Evolutionary conservation across 2,113 vertebrate genomes (phyloP).

Genomic region (Rhombomys opimus): DNA sequence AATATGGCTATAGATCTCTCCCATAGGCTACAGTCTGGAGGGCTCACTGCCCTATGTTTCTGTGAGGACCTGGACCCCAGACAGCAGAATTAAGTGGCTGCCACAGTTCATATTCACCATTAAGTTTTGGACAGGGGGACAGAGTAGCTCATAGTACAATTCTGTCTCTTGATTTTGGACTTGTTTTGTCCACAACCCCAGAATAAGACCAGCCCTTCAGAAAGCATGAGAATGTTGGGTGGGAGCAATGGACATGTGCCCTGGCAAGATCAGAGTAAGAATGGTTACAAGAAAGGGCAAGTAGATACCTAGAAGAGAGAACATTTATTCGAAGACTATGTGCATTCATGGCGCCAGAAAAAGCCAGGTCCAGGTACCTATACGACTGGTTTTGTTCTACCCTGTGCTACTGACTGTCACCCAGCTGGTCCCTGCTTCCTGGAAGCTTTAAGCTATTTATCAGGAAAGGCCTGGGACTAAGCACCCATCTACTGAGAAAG

Average conservation of each 20-base stretch:
- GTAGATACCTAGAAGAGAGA: not conserved
- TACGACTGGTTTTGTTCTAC: not conserved
- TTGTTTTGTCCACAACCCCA: not conserved
- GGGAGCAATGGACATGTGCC: not conserved
- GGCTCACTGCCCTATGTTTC: not conserved
- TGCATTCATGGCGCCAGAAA: not conserved
- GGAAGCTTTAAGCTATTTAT: not conserved
- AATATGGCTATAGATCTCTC: slow-evolving; percentile 47
- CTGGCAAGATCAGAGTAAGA: not conserved
- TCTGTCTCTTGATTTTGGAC: not conserved
- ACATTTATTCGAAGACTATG: not conserved
- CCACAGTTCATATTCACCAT: not conserved
- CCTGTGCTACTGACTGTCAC: not conserved
- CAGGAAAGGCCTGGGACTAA: not conserved
- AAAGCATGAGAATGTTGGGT: not conserved
- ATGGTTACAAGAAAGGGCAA: not conserved
- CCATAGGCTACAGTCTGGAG: slow-evolving; percentile 2
- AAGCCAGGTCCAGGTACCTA: not conserved
- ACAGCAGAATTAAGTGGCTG: not conserved
- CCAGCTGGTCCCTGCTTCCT: not conserved
- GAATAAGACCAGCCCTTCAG: not conserved
- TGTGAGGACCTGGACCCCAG: not conserved
- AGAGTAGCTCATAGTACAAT: not conserved
- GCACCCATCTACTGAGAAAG: not conserved
- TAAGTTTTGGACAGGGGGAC: not conserved